Evolutionary conservation across 2,797 vertebrate species (phyloP).

Genomic region (Pygocentrus nattereri): DNA sequence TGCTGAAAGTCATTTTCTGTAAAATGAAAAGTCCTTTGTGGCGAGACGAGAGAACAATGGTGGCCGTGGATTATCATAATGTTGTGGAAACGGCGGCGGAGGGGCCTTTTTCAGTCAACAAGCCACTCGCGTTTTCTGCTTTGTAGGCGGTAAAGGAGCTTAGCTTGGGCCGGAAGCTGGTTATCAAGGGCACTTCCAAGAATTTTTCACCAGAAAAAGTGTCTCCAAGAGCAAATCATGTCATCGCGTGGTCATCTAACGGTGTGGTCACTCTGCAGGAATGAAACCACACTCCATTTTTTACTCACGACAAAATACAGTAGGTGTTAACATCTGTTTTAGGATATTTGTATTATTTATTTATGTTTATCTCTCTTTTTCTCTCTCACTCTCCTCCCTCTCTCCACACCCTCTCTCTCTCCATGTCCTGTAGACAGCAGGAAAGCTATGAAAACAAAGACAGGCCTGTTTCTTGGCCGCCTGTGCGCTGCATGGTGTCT

Average conservation of each 20-base stretch:
- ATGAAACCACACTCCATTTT: not conserved
- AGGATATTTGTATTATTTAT: conserved; percentile 10
- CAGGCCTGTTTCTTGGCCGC: conserved; percentile 52
- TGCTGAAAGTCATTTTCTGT: conserved; percentile 27
- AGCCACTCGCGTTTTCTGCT: conserved; percentile 14
- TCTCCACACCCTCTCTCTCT: not conserved
- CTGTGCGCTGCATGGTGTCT: conserved; percentile 41
- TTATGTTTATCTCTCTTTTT: not conserved
- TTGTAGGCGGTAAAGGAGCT: conserved; percentile 24
- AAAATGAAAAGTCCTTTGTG: conserved; percentile 33
- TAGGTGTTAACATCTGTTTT: conserved; percentile 26
- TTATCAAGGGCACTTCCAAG: not conserved
- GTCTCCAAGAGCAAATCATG: not conserved
- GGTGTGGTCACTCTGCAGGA: not conserved
- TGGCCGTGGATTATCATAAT: conserved; percentile 41
- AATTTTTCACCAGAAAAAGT: conserved; percentile 4
- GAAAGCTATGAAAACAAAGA: conserved; percentile 48
- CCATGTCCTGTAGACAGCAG: conserved; percentile 17
- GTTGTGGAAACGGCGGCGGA: conserved; percentile 40
- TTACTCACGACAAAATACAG: conserved; percentile 1
- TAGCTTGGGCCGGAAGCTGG: conserved; percentile 4
- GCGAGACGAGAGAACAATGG: conserved; percentile 29
- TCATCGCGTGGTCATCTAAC: not conserved
- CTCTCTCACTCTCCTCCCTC: not conserved
- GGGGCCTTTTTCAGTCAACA: conserved; percentile 42